Percentiles rank a stretch among this genome's conserved stretches.
phyloP scores from a whole-genome alignment of 2,888 invertebrate species.

The Hyposoter didymator region DNA sequence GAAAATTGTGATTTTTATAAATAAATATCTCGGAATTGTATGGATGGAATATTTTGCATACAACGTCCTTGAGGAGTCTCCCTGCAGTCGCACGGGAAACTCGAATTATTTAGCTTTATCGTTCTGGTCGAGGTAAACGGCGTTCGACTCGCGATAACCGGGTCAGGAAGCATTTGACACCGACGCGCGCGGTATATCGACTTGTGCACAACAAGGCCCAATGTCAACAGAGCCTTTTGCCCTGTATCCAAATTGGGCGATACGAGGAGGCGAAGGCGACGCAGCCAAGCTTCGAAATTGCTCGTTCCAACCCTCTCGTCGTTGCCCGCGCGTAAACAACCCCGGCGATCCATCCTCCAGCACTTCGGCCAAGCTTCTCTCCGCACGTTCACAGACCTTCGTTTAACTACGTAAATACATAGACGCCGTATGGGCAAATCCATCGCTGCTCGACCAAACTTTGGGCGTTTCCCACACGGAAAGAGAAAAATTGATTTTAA shows the following conservation, averaged over 20 bases:
- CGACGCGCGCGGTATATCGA: not conserved
- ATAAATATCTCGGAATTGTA: too few species aligned
- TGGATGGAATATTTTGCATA: too few species aligned
- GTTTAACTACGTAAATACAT: conserved; percentile 12
- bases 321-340: conserved; percentile 22
- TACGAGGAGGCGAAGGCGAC: not conserved
- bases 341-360: conserved; percentile 25
- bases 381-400: not conserved
- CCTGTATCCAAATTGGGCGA: conserved; percentile 12
- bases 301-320: conserved; percentile 4
- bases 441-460: too few species aligned
- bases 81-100: not conserved
- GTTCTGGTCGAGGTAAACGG: not conserved
- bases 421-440: too few species aligned
- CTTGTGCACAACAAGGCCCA: not conserved
- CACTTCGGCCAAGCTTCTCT: not conserved
- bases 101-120: not conserved
- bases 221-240: not conserved
- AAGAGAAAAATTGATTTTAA: too few species aligned
- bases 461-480: too few species aligned
- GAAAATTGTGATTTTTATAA: too few species aligned
- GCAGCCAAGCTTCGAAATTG: conserved; percentile 18
- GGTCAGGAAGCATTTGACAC: conserved; percentile 10
- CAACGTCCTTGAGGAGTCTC: not conserved
- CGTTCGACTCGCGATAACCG: not conserved